phyloP scores from a whole-genome alignment of 2,888 invertebrate genomes.

The Aporophyla lueneburgensis region DNA sequence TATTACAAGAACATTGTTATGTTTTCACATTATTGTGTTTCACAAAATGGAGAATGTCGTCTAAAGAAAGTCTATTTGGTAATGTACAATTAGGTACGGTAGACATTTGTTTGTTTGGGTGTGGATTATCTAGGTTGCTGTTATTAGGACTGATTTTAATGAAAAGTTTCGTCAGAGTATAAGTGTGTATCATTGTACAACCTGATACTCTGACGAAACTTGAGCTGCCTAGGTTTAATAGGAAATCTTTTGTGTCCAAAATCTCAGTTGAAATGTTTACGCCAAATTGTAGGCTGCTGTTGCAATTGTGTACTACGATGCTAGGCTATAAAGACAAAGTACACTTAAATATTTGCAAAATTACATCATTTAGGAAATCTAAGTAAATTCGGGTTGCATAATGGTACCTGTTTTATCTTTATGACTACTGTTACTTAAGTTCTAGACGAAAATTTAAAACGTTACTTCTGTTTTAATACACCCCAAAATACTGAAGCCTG shows the following conservation, averaged over 20 bases:
- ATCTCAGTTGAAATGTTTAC: background rate
- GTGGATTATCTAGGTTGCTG: background rate
- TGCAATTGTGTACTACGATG: no score
- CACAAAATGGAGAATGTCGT: slow-evolving; percentile 33
- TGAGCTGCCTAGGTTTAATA: background rate
- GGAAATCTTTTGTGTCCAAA: background rate
- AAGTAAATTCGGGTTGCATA: background rate
- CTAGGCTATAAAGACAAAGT: background rate
- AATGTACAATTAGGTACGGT: slow-evolving; percentile 29
- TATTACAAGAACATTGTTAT: slow-evolving; percentile 60
- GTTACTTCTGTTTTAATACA: no score
- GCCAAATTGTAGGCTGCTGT: background rate
- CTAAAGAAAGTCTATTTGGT: slow-evolving; percentile 26
- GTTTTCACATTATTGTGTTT: slow-evolving; percentile 57
- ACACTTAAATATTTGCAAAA: background rate
- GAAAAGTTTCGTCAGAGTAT: background rate
- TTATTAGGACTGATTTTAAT: background rate
- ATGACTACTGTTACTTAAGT: no score
- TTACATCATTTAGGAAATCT: no score
- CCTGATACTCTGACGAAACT: no score
- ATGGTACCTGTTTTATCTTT: background rate
- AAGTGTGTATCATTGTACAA: no score
- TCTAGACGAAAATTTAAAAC: no score
- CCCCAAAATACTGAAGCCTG: no score
- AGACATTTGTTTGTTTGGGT: slow-evolving; percentile 21